Evolutionary conservation across 2,888 invertebrate species (phyloP), one percentile per base, ranked within the genome.

Genomic region (Cryptocephalus primarius): DNA sequence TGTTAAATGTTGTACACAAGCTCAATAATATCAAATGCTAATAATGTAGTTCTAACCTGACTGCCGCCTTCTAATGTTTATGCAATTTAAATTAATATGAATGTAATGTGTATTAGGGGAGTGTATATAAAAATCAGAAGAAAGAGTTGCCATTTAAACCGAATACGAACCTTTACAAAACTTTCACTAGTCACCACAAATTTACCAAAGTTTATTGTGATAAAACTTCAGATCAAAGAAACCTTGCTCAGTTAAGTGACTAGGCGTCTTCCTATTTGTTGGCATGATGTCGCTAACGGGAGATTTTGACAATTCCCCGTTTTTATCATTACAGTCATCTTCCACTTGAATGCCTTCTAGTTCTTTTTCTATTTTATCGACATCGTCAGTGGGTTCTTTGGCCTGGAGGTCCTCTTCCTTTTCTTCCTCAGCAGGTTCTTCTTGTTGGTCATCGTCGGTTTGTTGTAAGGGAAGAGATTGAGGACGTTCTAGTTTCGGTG

Each of bases 211-310:
- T 58, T 80, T 82, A 60, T 83, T 85, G 68, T 85, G 85, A 67
- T 83, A 83, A 69, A 84, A 85, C 64, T 86, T 86, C 39, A 86
- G 74, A 70, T 86, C 85, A 57, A 85, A 77, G 66, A 78, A 84
- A 39, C 82, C 83, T 60, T 78, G 77, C 42, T 79, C 79, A 13
- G 83, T 82, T 42, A 71, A 58, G 53, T 70, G 68, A 57, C 66
- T 67, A 33, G 70, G 66, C 36, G 65, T 67, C 49, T 70, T 69
- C 48, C 62, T 65, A 33, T 61, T 62, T 22, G 61, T 55, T 39
- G 64, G 10, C 14, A 22, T 22, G 22, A 22, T 22, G 22, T 22
- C 22, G 6, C 22, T 22, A 22, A 22, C 22, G 22, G 22, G 22
- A 4, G 22, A 22, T 22, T 22, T 22, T 22, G 22, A 22, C 6